Conservation (phyloP, 2,113 vertebrate genomes). For the Acrocephalus arundinaceus region DNA sequence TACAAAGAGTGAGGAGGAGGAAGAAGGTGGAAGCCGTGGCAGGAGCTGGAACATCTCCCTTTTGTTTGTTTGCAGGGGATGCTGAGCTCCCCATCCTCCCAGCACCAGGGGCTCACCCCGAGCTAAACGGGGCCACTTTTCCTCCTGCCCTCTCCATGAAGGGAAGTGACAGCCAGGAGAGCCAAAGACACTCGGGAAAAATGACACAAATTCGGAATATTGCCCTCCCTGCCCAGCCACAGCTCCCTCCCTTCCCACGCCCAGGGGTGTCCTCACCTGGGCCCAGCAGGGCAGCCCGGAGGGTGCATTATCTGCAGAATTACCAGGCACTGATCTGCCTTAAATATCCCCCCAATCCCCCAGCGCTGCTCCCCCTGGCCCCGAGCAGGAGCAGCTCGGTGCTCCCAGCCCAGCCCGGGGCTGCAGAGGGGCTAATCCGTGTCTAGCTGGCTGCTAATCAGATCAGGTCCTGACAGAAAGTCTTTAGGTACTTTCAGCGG, state of each 20-base stretch:
- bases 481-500: constrained; percentile 41
- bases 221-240: not conserved
- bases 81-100: not conserved
- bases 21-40: not conserved
- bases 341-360: constrained; percentile 28
- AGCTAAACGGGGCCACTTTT: not conserved
- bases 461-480: constrained; percentile 53
- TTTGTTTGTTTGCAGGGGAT: not conserved
- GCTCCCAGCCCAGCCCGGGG: not conserved
- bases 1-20: not conserved
- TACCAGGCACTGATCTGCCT: constrained; percentile 14
- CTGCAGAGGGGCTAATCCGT: constrained; percentile 50
- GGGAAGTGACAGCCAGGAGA: not conserved
- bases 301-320: constrained; percentile 18
- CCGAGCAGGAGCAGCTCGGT: not conserved
- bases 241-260: not conserved
- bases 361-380: not conserved
- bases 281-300: not conserved
- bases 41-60: not conserved
- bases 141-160: not conserved
- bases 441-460: constrained; percentile 57
- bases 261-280: constrained; percentile 8
- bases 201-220: accelerated
- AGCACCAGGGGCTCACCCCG: not conserved
- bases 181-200: not conserved